Percentiles rank a stretch among this genome's conserved stretches.
These are phyloP conservation scores for Euphysa ruthae DNA, from an alignment of 30 jellyfish, hydroid and myxozoan genomes.

Conservation along the genomic window DNA sequence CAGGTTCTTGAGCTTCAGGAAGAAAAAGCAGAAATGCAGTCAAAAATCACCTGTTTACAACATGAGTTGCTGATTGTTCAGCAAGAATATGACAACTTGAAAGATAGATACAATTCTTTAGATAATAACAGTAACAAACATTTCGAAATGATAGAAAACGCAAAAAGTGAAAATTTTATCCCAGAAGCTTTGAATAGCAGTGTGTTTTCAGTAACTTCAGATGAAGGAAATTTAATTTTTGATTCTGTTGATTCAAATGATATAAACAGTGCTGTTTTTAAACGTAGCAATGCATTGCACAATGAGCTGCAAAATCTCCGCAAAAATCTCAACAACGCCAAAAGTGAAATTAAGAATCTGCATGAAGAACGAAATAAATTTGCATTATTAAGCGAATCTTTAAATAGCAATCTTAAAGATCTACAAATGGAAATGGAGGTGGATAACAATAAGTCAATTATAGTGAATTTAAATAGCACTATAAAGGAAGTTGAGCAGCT, in stretches of 20 bases:
- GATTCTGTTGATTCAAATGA: background rate
- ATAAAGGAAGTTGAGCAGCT: background rate
- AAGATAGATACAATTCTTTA: background rate
- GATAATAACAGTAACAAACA: background rate
- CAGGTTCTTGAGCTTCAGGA: constrained; percentile 23
- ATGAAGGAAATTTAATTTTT: background rate
- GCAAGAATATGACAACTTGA: constrained; percentile 5
- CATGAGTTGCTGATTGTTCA: background rate
- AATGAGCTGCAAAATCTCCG: constrained; percentile 6
- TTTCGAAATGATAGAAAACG: background rate
- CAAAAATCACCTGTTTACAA: background rate
- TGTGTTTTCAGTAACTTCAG: background rate
- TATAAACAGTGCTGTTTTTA: background rate
- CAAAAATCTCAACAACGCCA: constrained; percentile 20
- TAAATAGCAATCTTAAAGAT: constrained; percentile 33
- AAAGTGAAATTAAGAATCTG: constrained; percentile 22
- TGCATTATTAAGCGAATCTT: constrained; percentile 24
- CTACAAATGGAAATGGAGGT: constrained; percentile 32
- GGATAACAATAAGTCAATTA: background rate
- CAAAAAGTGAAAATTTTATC: background rate
- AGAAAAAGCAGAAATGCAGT: background rate
- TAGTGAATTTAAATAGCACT: background rate
- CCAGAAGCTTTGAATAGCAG: background rate
- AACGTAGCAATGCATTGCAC: constrained; percentile 7
- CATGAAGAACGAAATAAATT: constrained; percentile 30